Percentiles rank a stretch among this genome's conserved stretches.
Evolutionary conservation across 2,797 vertebrate genomes (phyloP).

Genomic region (Argyrosomus regius): DNA sequence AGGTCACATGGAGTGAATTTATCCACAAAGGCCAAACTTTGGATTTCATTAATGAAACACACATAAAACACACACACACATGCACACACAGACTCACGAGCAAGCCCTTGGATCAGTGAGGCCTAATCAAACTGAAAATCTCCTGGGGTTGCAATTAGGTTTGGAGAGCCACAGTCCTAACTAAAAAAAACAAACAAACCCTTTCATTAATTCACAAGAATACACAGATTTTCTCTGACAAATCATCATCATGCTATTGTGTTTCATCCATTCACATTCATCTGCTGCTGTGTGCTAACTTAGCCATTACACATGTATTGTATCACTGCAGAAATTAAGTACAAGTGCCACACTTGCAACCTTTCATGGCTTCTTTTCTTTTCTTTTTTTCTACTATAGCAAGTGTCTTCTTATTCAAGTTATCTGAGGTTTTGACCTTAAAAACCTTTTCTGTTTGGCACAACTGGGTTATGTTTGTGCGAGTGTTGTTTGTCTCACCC

Average conservation of each 20-base stretch:
- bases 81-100: conserved; percentile 20
- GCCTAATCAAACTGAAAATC: conserved; percentile 75
- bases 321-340: neutral
- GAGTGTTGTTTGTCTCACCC: neutral
- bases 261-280: conserved; percentile 6
- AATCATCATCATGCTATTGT: conserved; percentile 26
- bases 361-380: conserved; percentile 8
- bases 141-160: conserved; percentile 76
- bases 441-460: neutral
- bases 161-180: conserved; percentile 57
- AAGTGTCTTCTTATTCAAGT: neutral
- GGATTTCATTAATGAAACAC: conserved; percentile 75
- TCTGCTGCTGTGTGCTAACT: neutral
- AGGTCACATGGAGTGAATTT: conserved; percentile 74
- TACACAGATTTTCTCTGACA: conserved; percentile 49
- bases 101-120: conserved; percentile 33
- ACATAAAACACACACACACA: conserved; percentile 36
- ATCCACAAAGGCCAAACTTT: conserved; percentile 71
- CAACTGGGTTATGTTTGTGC: neutral
- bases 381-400: neutral
- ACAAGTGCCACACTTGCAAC: neutral
- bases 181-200: conserved; percentile 43
- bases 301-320: neutral
- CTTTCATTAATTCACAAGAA: conserved; percentile 39
- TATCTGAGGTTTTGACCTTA: neutral